Base-by-base conservation (phyloP, 2,113 vertebrate genomes). In the Centropristis striata region DNA sequence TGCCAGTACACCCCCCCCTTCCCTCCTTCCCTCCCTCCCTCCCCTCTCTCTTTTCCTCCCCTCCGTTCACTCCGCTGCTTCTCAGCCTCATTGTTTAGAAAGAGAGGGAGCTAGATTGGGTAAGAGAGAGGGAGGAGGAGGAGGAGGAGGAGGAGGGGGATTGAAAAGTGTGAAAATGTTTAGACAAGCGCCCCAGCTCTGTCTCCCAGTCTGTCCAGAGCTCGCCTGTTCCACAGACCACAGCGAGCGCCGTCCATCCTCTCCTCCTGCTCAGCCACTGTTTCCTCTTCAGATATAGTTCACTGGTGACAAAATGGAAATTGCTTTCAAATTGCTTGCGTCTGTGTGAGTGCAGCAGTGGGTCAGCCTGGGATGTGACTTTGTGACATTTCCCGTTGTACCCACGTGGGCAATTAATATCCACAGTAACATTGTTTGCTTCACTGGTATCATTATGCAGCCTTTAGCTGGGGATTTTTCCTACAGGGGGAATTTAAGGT, bases 31-130 rank as follows among this genome's bases (percentile, higher is more conserved):
- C 59, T 37, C 21, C 32, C 18, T 27, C 20, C 28, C 69, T 75
- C 32, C 51, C 71, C 59, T n/a, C n/a, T 32, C 32, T 32, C 32
- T 32, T 32, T 32, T 32, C 32, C 32, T 32, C 32, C 64, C 8
- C 37, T 71, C 64, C 58, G 13, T 75, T 72, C 78, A 47, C 53
- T 64, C 55, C 4, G 2, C 72, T 18, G 44, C 82, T 75, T n/a
- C 65, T 77, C 64, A 16, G 59, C 78, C 53, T 86, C 83, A 87
- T 90, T 92, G 88, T 93, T 89, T 89, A 49, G 53, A 80, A 14
- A 65, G 53, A 50, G 58, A 74, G 66, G 46, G 68, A 67, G 60
- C 21, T 44, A 32, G 8, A 27, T 28, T 4, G 57, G 37, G 36
- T n/a, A 15, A 63, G 51, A 20, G 42, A 21, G 54, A 18, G 23